A percentile compares a stretch with the other conserved stretches of the same genome.
phyloP scores from a whole-genome alignment of 1,140 invertebrate species.

The Cotesia glomerata region DNA sequence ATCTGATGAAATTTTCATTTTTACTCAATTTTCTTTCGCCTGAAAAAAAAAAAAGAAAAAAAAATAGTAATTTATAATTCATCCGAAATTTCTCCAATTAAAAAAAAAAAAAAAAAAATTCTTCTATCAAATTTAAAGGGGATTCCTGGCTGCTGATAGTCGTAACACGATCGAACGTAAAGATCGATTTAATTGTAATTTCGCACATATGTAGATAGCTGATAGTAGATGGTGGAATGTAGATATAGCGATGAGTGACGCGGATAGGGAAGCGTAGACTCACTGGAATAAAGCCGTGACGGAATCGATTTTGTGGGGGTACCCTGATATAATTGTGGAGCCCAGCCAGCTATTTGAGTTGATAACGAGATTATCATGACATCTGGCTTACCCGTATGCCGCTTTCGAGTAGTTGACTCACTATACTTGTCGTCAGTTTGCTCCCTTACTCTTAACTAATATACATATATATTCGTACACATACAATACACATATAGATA shows the following conservation, averaged over 20 bases:
- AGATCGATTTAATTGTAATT: too few relatives aligned
- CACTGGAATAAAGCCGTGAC: conserved; percentile 11
- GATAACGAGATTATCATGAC: conserved; percentile 34
- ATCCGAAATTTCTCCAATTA: too few relatives aligned
- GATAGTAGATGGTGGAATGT: not conserved
- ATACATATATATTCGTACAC: too few relatives aligned
- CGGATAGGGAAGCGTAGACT: conserved; percentile 9
- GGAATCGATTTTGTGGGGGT: conserved; percentile 35
- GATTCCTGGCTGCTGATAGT: too few relatives aligned
- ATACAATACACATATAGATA: too few relatives aligned
- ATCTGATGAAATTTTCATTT: not conserved
- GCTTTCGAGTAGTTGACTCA: not conserved
- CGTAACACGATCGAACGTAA: too few relatives aligned
- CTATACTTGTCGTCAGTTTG: not conserved
- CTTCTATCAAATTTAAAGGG: too few relatives aligned
- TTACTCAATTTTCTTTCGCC: not conserved
- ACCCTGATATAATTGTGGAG: conserved; percentile 26
- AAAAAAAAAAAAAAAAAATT: too few relatives aligned
- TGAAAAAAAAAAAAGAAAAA: not conserved
- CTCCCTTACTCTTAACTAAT: too few relatives aligned
- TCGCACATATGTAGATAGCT: too few relatives aligned
- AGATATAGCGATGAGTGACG: not conserved
- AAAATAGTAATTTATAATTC: not conserved
- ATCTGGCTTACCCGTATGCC: conserved; percentile 31
- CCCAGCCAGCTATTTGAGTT: conserved; percentile 28